phyloP scores from a whole-genome alignment of 1,140 invertebrate species.

The Pseudomyrmex gracilis region DNA sequence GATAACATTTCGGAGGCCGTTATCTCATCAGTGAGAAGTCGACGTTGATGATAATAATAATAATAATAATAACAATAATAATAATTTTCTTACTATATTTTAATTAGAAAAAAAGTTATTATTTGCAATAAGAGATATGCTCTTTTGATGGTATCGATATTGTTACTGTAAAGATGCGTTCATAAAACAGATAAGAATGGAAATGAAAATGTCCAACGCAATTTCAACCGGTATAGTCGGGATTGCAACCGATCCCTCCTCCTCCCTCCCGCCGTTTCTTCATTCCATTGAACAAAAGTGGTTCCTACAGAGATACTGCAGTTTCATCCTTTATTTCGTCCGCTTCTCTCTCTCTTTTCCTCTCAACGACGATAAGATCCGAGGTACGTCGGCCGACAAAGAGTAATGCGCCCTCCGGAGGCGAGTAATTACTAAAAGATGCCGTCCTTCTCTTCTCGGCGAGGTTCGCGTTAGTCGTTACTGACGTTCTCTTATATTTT shows the following conservation, averaged over 20 bases:
- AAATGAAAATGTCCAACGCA: constrained; percentile 56
- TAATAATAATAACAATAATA: no score
- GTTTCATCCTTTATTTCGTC: constrained; percentile 30
- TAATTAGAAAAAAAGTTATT: background rate
- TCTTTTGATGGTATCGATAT: background rate
- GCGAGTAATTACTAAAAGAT: constrained; percentile 73
- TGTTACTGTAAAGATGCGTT: constrained; percentile 1
- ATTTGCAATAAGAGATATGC: background rate
- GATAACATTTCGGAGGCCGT: background rate
- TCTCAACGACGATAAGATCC: constrained; percentile 61
- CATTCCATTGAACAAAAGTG: constrained; percentile 38
- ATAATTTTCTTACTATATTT: background rate
- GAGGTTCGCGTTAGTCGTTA: constrained; percentile 50
- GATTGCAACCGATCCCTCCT: constrained; percentile 35
- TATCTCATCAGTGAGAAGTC: background rate
- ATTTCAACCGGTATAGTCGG: constrained; percentile 29
- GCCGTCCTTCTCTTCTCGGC: constrained; percentile 45
- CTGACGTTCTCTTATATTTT: constrained; percentile 48
- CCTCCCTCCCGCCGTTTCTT: no score
- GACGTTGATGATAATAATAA: background rate
- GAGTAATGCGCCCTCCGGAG: constrained; percentile 70
- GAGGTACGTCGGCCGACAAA: constrained; percentile 64
- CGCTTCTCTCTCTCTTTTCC: constrained; percentile 2
- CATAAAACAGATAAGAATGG: background rate
- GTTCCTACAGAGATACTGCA: constrained; percentile 17